Conservation (phyloP, 2,888 invertebrate species). For the Thereva unica region DNA sequence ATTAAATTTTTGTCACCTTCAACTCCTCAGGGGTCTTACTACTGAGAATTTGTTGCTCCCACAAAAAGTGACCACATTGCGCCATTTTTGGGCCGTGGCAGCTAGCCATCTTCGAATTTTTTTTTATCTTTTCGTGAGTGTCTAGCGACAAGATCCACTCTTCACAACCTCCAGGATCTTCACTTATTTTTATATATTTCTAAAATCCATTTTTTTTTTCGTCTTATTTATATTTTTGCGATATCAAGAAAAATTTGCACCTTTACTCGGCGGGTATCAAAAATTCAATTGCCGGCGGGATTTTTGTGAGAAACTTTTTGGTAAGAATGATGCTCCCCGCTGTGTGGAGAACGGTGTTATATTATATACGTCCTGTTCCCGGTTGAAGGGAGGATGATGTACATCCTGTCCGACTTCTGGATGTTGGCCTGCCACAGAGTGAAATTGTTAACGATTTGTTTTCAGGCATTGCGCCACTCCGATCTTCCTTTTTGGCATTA, state of each 20-base stretch:
- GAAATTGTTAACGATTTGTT: constrained; percentile 35
- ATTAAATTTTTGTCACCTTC: constrained; percentile 40
- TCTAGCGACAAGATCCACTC: background rate
- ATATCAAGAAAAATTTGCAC: constrained; percentile 29
- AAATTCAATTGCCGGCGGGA: constrained; percentile 36
- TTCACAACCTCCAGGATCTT: background rate
- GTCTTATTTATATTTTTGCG: constrained; percentile 8
- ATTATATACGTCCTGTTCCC: constrained; percentile 25
- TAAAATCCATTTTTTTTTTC: constrained; percentile 2
- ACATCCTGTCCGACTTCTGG: constrained; percentile 35
- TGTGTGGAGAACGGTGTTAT: constrained; percentile 29
- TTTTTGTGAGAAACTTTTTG: constrained; percentile 32
- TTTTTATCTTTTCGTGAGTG: constrained; percentile 13
- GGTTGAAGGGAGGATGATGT: constrained; percentile 27
- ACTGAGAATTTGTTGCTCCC: constrained; percentile 26
- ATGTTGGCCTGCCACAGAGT: constrained; percentile 32
- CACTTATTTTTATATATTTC: constrained; percentile 22
- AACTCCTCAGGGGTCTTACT: constrained; percentile 33
- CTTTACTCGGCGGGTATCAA: constrained; percentile 32
- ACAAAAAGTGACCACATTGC: constrained; percentile 20
- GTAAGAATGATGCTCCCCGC: constrained; percentile 30
- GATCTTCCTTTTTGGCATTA: constrained; percentile 9
- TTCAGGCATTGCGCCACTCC: constrained; percentile 24
- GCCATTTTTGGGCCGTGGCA: constrained; percentile 26
- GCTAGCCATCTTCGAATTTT: constrained; percentile 29